Conservation (phyloP, 2,113 vertebrate species). For the Glareola pratincola region DNA sequence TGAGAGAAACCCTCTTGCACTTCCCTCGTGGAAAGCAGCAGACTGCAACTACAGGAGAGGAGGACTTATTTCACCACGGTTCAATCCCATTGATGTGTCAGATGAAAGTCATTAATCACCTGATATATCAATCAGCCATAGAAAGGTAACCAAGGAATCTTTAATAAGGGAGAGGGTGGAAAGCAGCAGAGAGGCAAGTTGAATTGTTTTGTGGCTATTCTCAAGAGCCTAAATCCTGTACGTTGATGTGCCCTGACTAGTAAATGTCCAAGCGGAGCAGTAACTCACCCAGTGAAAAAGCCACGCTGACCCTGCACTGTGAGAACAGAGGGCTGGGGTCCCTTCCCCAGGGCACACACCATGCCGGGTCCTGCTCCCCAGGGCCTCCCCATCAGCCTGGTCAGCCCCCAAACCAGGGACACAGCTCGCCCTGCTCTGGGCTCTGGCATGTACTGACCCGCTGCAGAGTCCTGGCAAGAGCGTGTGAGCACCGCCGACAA, state of each 20-base stretch:
- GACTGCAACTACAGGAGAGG: neutral
- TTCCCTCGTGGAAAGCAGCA: neutral
- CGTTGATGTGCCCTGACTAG: neutral
- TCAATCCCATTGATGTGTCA: neutral
- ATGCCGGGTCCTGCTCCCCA: rapidly evolving
- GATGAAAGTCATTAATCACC: constrained; percentile 31
- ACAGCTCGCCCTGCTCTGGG: neutral
- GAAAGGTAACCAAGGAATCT: neutral
- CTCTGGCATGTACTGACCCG: rapidly evolving
- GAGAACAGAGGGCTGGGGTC: neutral
- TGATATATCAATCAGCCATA: neutral
- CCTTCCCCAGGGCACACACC: neutral
- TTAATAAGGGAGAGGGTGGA: neutral
- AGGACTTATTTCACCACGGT: neutral
- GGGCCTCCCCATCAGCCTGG: neutral
- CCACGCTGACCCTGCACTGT: neutral
- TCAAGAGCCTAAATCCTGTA: neutral
- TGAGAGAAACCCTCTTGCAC: neutral
- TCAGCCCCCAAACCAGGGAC: neutral
- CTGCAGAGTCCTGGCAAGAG: neutral
- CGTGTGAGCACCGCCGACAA: neutral
- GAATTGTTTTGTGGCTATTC: neutral
- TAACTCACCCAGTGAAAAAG: neutral
- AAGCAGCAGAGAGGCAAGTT: neutral
- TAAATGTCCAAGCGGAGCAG: neutral